These are phyloP conservation scores for Delphinus delphis DNA, from an alignment of 2,113 vertebrate genomes.

Conservation along the genomic window DNA sequence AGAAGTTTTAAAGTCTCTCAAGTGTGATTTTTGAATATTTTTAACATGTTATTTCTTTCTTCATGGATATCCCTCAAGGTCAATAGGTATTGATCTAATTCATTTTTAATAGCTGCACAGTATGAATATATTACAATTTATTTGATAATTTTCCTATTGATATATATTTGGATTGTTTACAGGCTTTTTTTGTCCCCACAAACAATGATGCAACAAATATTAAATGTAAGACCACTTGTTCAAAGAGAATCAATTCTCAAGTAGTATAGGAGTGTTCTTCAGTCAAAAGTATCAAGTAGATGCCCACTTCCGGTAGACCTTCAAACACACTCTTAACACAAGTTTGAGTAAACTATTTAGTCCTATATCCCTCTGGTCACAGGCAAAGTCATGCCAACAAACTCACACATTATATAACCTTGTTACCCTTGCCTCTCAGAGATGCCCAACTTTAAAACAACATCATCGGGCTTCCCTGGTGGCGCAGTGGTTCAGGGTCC, in stretches of 20 bases:
- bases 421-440: accelerated
- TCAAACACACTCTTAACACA: not conserved
- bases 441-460: not conserved
- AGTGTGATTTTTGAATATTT: not conserved
- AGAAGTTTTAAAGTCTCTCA: conserved; percentile 22
- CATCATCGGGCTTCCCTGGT: not conserved
- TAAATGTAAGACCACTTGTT: not conserved
- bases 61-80: not conserved
- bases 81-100: not conserved
- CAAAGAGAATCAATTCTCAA: not conserved
- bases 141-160: not conserved
- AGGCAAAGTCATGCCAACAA: accelerated
- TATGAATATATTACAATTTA: not conserved
- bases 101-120: not conserved
- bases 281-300: not conserved
- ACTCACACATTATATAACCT: not conserved
- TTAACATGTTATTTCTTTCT: not conserved
- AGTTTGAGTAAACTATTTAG: not conserved
- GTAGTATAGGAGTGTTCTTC: not conserved
- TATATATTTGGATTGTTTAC: not conserved
- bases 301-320: not conserved
- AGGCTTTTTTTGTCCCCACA: not conserved
- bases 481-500: too few species aligned
- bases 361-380: not conserved
- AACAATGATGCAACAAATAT: not conserved